phyloP scores from a whole-genome alignment of 2,888 invertebrate species.

The Calameuta idolon region DNA sequence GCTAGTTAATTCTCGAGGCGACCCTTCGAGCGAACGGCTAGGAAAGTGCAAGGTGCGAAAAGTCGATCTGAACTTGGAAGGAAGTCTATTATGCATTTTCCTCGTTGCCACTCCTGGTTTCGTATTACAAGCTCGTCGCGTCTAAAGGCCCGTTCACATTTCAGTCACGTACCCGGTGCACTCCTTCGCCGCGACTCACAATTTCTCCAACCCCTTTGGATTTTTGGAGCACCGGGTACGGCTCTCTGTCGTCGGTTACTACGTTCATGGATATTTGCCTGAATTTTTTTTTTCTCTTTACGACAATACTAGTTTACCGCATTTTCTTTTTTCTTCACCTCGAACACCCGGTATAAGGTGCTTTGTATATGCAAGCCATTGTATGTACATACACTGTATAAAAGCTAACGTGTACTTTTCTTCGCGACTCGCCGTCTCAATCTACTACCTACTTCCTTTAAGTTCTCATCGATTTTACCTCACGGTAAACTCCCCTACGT shows the following conservation, averaged over 20 bases:
- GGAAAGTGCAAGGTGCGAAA: background rate
- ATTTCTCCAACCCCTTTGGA: background rate
- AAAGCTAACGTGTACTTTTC: background rate
- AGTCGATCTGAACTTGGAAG: background rate
- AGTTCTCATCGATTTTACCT: background rate
- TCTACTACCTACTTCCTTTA: background rate
- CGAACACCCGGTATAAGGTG: background rate
- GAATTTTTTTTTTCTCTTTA: background rate
- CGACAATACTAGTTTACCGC: background rate
- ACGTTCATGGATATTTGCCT: background rate
- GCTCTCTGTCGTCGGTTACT: background rate
- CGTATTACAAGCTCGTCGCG: background rate
- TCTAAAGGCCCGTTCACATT: conserved; percentile 42
- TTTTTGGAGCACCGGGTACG: background rate
- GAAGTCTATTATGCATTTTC: background rate
- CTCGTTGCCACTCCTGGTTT: background rate
- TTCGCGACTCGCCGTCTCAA: background rate
- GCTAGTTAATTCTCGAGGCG: background rate
- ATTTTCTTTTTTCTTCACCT: background rate
- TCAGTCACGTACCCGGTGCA: conserved; percentile 52
- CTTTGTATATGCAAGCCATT: background rate
- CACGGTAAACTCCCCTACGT: background rate
- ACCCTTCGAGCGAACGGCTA: background rate
- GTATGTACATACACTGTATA: background rate
- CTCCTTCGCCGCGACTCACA: conserved; percentile 13